Percentiles rank a stretch among this genome's conserved stretches.
These are phyloP conservation scores for Aspidiotus destructor DNA, from an alignment of 2,888 invertebrate species.

Conservation along the genomic window DNA sequence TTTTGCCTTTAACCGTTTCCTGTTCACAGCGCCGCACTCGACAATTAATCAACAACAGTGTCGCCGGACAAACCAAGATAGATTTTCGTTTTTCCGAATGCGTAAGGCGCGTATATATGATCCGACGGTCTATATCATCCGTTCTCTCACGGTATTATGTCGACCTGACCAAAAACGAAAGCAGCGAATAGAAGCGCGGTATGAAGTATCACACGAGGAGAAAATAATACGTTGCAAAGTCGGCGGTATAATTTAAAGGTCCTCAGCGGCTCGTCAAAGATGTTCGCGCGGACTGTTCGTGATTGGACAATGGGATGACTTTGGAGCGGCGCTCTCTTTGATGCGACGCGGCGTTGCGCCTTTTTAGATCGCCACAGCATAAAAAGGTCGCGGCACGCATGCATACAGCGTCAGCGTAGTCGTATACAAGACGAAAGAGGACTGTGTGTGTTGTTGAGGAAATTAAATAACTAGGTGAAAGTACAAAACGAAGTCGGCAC, in stretches of 20 bases:
- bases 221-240: slow-evolving; percentile 20
- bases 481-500: slow-evolving; percentile 11
- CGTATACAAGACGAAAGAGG: neutral
- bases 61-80: no score
- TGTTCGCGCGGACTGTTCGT: slow-evolving; percentile 5
- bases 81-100: no score
- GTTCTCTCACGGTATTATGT: slow-evolving; percentile 9
- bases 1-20: no score
- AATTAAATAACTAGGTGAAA: slow-evolving; percentile 17
- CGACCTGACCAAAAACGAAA: neutral
- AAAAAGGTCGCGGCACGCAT: slow-evolving; percentile 13
- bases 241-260: slow-evolving; percentile 25
- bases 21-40: no score
- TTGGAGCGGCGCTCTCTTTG: slow-evolving; percentile 16
- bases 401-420: no score
- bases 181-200: neutral
- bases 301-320: slow-evolving; percentile 32
- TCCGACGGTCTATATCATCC: neutral
- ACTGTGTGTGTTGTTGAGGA: neutral
- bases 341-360: slow-evolving; percentile 12
- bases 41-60: no score
- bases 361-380: neutral
- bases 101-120: no score
- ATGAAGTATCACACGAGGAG: slow-evolving; percentile 11
- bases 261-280: slow-evolving; percentile 21